Conservation (phyloP, 1,140 invertebrate genomes). For the Drosophila aff. region DNA sequence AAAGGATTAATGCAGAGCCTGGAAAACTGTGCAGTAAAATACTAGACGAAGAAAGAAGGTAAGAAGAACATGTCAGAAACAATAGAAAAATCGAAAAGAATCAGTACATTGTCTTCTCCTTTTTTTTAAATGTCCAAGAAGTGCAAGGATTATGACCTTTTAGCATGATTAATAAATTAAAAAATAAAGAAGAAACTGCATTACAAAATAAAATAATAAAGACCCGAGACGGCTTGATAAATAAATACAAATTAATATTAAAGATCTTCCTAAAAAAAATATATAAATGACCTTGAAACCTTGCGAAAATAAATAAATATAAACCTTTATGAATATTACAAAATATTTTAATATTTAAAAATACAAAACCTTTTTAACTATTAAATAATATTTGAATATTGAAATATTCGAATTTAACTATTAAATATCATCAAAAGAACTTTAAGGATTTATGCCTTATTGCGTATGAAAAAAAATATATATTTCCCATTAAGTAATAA, state of each 20-base stretch:
- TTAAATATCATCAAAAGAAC: not conserved
- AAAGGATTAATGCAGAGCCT: constrained; percentile 37
- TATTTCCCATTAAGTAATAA: not conserved
- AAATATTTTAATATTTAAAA: not conserved
- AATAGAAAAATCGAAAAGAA: not conserved
- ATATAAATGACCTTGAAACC: constrained; percentile 5
- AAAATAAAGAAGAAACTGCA: too few species aligned
- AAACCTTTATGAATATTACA: not conserved
- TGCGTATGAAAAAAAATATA: not conserved
- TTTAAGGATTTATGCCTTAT: not conserved
- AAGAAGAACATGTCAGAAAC: constrained; percentile 10
- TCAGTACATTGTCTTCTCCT: not conserved
- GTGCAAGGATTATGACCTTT: not conserved
- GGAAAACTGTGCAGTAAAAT: constrained; percentile 32
- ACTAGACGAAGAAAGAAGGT: constrained; percentile 19
- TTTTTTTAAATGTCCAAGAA: not conserved
- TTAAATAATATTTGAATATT: too few species aligned
- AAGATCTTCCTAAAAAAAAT: not conserved
- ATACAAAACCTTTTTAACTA: not conserved
- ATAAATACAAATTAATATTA: not conserved
- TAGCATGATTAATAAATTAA: not conserved
- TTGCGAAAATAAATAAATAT: not conserved
- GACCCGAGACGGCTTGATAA: not conserved
- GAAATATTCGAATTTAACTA: not conserved
- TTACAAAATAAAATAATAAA: not conserved